These are phyloP conservation scores for Drosophila neonasuta DNA, from an alignment of 2,888 invertebrate species.

Conservation along the genomic window DNA sequence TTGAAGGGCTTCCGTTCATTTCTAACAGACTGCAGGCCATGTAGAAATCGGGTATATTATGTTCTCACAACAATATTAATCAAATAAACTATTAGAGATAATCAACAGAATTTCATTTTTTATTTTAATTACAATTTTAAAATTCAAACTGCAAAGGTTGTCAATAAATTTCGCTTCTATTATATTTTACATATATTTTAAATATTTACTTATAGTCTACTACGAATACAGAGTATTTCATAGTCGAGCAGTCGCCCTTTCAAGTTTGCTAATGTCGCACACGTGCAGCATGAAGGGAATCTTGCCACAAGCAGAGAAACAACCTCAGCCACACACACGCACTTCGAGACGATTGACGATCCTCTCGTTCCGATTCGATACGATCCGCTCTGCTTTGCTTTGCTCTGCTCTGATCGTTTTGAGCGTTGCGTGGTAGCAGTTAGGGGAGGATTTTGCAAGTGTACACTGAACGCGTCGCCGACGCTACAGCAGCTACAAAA, in stretches of 20 bases:
- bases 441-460: conserved; percentile 77
- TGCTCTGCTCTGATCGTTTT: conserved; percentile 36
- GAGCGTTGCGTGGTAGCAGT: conserved; percentile 72
- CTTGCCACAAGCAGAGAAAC: conserved; percentile 55
- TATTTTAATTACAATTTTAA: too few relatives aligned
- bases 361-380: conserved; percentile 49
- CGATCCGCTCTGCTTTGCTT: conserved; percentile 19
- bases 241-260: neutral
- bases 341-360: conserved; percentile 67
- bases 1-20: conserved; percentile 50
- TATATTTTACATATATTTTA: too few relatives aligned
- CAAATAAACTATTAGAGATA: too few relatives aligned
- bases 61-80: neutral
- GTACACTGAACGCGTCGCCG: conserved; percentile 57
- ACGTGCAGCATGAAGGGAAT: conserved; percentile 51
- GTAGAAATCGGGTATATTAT: neutral
- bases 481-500: conserved; percentile 74
- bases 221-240: conserved; percentile 17
- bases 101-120: too few relatives aligned
- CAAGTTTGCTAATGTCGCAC: conserved; percentile 30
- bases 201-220: too few relatives aligned
- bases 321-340: conserved; percentile 48
- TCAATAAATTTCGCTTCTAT: too few relatives aligned
- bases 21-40: conserved; percentile 9
- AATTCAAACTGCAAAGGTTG: too few relatives aligned